phyloP scores from a whole-genome alignment of 2,113 vertebrate species.

The Lipophrys pholis region DNA sequence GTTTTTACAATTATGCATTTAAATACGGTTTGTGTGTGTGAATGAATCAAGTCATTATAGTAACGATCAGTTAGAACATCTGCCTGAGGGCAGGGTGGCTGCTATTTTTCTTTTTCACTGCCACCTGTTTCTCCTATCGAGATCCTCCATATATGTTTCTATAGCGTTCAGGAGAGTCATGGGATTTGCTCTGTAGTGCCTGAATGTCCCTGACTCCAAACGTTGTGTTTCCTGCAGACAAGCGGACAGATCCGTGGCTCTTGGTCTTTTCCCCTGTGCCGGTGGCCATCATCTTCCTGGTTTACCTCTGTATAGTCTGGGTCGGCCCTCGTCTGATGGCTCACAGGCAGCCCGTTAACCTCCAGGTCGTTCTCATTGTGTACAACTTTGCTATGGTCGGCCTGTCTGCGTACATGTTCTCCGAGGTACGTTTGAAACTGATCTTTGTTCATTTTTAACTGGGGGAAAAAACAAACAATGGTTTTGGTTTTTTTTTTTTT shows the following conservation, averaged over 20 bases:
- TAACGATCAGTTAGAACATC: too few relatives aligned
- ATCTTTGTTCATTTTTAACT: neutral
- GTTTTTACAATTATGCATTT: too few relatives aligned
- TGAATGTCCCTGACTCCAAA: neutral
- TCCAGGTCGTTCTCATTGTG: conserved; percentile 71
- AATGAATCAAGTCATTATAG: too few relatives aligned
- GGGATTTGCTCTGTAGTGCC: too few relatives aligned
- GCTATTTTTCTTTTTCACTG: too few relatives aligned
- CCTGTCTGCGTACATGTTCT: conserved; percentile 82
- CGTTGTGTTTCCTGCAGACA: conserved; percentile 68
- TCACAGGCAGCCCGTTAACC: conserved; percentile 58
- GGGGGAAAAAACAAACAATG: neutral
- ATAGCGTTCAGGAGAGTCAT: too few relatives aligned
- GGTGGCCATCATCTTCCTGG: conserved; percentile 67
- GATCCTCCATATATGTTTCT: too few relatives aligned
- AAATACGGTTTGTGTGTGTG: too few relatives aligned
- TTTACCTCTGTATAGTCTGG: conserved; percentile 74
- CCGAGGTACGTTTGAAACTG: conserved; percentile 73
- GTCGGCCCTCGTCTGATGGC: conserved; percentile 72
- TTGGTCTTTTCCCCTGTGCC: conserved; percentile 80
- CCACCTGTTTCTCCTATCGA: too few relatives aligned
- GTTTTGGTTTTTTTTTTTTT: too few relatives aligned
- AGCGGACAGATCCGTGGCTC: conserved; percentile 80
- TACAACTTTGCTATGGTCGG: conserved; percentile 79
- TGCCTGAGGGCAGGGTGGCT: too few relatives aligned